Evolutionary conservation across 2,888 invertebrate species (phyloP).

Genomic region (Nomada ruficornis): DNA sequence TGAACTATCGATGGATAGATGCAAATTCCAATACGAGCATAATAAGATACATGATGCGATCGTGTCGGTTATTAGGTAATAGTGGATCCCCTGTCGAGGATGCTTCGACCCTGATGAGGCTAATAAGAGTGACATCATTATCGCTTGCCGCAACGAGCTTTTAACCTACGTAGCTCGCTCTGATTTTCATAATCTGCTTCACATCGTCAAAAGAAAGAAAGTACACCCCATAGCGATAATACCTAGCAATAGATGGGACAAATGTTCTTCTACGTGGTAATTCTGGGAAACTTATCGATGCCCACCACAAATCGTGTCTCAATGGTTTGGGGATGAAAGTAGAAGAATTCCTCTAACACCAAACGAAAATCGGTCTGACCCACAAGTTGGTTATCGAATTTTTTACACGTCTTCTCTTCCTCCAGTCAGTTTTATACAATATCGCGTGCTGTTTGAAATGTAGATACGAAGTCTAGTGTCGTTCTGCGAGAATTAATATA

Average conservation of each 20-base stretch:
- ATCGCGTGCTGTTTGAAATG: not conserved
- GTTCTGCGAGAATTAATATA: slow-evolving; percentile 46
- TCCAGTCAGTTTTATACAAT: not conserved
- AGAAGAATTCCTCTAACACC: too few relatives aligned
- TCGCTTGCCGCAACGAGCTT: slow-evolving; percentile 72
- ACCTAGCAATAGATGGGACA: too few relatives aligned
- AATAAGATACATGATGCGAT: slow-evolving; percentile 64
- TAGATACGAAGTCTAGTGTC: not conserved
- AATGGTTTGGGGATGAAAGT: too few relatives aligned
- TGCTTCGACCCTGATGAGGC: slow-evolving; percentile 80
- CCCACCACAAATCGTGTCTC: too few relatives aligned
- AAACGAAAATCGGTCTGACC: too few relatives aligned
- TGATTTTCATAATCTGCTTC: slow-evolving; percentile 73
- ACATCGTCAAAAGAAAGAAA: slow-evolving; percentile 44
- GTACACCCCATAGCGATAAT: slow-evolving; percentile 13
- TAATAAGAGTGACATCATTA: slow-evolving; percentile 82
- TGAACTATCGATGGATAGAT: slow-evolving; percentile 59
- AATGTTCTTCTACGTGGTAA: too few relatives aligned
- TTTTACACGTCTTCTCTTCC: not conserved
- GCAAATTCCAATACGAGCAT: slow-evolving; percentile 49
- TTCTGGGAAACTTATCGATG: too few relatives aligned
- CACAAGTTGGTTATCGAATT: not conserved
- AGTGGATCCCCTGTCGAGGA: slow-evolving; percentile 66
- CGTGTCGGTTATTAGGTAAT: slow-evolving; percentile 70
- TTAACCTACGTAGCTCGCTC: slow-evolving; percentile 69